Evolutionary conservation across 2,113 vertebrate species (phyloP).

Genomic region (Trichechus manatus): DNA sequence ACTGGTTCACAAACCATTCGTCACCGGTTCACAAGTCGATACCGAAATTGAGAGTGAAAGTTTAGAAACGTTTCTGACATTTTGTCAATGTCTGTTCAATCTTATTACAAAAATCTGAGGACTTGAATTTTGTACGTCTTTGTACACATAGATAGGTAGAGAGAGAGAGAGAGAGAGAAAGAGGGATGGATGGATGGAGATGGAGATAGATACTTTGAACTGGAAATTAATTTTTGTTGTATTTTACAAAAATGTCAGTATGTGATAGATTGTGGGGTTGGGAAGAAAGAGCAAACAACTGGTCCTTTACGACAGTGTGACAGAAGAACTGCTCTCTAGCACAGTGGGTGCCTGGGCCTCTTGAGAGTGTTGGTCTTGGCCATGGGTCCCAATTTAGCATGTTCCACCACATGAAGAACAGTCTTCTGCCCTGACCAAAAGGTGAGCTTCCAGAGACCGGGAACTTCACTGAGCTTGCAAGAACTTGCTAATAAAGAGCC

Average conservation of each 20-base stretch:
- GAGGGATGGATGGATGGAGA: too few relatives aligned
- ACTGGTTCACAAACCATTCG: rapidly evolving
- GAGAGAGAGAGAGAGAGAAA: too few relatives aligned
- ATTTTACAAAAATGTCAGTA: not conserved
- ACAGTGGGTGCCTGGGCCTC: rapidly evolving
- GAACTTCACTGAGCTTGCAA: not conserved
- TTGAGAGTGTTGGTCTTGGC: too few relatives aligned
- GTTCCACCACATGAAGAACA: not conserved
- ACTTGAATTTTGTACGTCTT: not conserved
- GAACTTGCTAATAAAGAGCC: not conserved
- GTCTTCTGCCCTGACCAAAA: not conserved
- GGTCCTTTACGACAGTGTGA: not conserved
- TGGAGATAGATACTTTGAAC: not conserved
- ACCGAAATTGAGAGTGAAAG: not conserved
- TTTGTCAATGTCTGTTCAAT: not conserved
- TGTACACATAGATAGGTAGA: not conserved
- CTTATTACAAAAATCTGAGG: not conserved
- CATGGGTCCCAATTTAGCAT: rapidly evolving
- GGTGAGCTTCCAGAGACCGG: not conserved
- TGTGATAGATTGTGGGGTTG: not conserved
- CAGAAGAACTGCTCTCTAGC: not conserved
- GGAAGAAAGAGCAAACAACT: not conserved
- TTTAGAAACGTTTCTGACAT: not conserved
- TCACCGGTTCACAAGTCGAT: not conserved
- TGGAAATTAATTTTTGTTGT: not conserved